Evolutionary conservation across 1,140 invertebrate genomes (phyloP), one percentile per base, ranked within the genome.

Genomic region (Caerostris darwini): DNA sequence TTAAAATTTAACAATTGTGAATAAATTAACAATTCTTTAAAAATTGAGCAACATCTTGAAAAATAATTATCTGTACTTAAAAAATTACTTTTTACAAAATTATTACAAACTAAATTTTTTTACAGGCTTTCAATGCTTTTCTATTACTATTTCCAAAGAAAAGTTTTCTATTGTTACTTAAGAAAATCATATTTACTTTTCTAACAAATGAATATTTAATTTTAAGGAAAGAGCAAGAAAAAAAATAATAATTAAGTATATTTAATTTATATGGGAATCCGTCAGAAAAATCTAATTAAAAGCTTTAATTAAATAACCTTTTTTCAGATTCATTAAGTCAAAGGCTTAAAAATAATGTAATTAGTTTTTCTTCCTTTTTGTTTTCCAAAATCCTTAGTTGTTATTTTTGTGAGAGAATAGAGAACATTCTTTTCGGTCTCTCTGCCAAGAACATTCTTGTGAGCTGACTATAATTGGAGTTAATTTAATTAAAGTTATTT

Each of bases 401-500:
- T 10, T 58, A 12, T 56, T 83, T 57, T 57, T 34, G 7, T 5
- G 3, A 6, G 5, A 56, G 19, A 54, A 82, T 7, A 57, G 5
- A 3, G 8, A 83, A 5, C n/a, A 57, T 83, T 34, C 56, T 19
- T 7, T 57, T 83, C 56, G 56, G n/a, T 57, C 7, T n/a, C 4
- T 56, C n/a, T 19, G 34, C 17, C 34, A n/a, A 83, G 54, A 19
- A 83, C n/a, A 58, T 58, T 83, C 17, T 57, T 58, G n/a, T 57
- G 82, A 83, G 17, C 82, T 83, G n/a, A 57, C 82, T 58, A 53
- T 83, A 57, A 57, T 58, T 58, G 19, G 34, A 83, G 82, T 58
- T 83, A 83, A 83, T 83, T 83, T 83, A 83, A 83, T 83, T 83
- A 83, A 83, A 83, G 17, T 83, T 56, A 83, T 83, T 83, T 83